Evolutionary conservation across 2,888 invertebrate genomes (phyloP), one percentile per base, ranked within the genome.

Genomic region (Brachyptera risi): DNA sequence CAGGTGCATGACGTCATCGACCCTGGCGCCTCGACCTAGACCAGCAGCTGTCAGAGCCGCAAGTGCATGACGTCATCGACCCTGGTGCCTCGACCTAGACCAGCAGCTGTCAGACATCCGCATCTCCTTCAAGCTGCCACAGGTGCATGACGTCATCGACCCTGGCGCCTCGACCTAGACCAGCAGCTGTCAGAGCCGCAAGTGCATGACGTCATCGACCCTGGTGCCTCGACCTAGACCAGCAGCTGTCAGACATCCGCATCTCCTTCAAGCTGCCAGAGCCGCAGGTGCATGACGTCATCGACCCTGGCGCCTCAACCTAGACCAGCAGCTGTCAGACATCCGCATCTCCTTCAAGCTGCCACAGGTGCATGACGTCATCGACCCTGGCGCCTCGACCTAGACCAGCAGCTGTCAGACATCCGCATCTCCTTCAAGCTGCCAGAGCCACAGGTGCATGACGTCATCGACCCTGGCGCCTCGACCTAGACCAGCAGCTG

Each of bases 91-190:
- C 47, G 23, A 47, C 47, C 24, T 47, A 47, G 91, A 93, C 77
- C 87, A 90, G 74, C 83, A 84, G 73, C 79, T 88, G 27, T 90
- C 90, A 27, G 86, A 86, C 67, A 88, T 90, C 66, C 87, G 54
- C 37, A 54, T 54, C 19, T 54, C 54, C 4, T 68, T 69, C 54
- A 66, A 67, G 49, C 63, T 69, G 9, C 70, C 71, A 1, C 59
- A 59, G 50, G 23, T 47, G n/a, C 47, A 47, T 21, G 47, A 47
- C 13, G n/a, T 47, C 24, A n/a, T 47, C n/a, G n/a, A n/a, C 21
- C 2, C 24, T 2, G 47, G 21, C 5, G 21, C 47, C n/a, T 47
- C 47, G 23, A 47, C 47, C 24, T 47, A 47, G 91, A 93, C 77
- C 87, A 90, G 74, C 83, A 84, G 73, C 79, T 88, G 27, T 90